Evolutionary conservation across 1,140 invertebrate species (phyloP).

Genomic region (Trachymyrmex septentrionalis): DNA sequence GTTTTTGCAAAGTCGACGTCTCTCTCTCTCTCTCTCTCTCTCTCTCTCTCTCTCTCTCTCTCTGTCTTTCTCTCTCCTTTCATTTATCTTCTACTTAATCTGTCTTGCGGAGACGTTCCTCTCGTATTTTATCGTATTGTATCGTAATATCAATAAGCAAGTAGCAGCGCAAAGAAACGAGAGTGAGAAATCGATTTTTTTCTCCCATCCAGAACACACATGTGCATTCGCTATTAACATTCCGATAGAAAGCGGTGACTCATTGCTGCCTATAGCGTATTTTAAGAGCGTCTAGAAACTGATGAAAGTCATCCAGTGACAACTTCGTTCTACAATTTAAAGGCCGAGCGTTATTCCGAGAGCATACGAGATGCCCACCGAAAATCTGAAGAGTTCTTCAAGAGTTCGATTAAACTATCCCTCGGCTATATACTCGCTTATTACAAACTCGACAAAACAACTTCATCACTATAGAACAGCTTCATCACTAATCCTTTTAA

Average conservation of each 20-base stretch:
- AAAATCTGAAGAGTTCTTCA: not conserved
- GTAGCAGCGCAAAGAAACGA: slow-evolving; percentile 31
- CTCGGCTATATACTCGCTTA: not conserved
- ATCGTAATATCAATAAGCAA: slow-evolving; percentile 42
- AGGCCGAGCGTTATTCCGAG: not conserved
- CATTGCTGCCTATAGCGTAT: slow-evolving; percentile 64
- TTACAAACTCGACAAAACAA: not conserved
- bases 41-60: not conserved
- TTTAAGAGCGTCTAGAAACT: slow-evolving; percentile 66
- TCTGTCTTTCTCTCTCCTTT: not conserved
- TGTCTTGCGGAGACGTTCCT: not conserved
- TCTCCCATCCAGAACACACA: slow-evolving; percentile 28
- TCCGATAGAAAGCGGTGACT: slow-evolving; percentile 74
- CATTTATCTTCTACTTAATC: slow-evolving; percentile 31
- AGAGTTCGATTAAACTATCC: not conserved
- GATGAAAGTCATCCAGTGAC: slow-evolving; percentile 55
- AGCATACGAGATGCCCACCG: no score
- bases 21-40: not conserved
- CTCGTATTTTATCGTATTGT: slow-evolving; percentile 13
- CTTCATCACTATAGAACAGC: not conserved
- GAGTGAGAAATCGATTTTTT: slow-evolving; percentile 50
- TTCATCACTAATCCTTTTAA: not conserved
- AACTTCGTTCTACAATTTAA: slow-evolving; percentile 46
- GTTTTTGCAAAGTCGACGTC: slow-evolving; percentile 17
- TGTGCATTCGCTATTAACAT: slow-evolving; percentile 70